Evolutionary conservation across 2,113 vertebrate species (phyloP).

Genomic region (Desmodus rotundus): DNA sequence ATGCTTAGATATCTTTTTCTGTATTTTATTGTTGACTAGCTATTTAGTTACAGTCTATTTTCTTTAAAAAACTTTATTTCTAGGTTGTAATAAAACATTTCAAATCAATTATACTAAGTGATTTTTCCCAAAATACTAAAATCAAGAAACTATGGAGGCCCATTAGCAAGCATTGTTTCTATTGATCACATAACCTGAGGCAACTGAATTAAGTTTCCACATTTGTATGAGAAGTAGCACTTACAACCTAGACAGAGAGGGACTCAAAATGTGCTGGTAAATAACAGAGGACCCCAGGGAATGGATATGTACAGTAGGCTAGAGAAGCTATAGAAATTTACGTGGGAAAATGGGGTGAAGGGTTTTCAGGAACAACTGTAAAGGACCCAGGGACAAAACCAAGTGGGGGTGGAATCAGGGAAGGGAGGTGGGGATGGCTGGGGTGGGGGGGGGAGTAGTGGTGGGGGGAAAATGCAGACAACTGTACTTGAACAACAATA

Average conservation of each 20-base stretch:
- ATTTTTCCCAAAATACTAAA: background rate
- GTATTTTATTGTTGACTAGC: background rate
- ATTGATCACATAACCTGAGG: background rate
- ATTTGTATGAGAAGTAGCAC: background rate
- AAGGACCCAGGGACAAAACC: no score
- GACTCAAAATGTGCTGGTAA: background rate
- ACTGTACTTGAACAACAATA: no score
- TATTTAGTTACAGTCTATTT: background rate
- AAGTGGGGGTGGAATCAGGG: no score
- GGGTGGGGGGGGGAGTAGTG: no score
- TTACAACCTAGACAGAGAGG: background rate
- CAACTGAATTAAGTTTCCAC: background rate
- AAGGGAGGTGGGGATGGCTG: no score
- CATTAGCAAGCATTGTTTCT: background rate
- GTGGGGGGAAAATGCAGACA: no score
- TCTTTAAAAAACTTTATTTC: background rate
- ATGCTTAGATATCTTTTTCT: background rate
- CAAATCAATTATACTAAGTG: background rate
- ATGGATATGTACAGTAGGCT: background rate
- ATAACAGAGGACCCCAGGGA: background rate
- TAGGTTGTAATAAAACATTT: background rate
- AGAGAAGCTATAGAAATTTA: slow-evolving; percentile 3
- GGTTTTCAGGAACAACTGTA: no score
- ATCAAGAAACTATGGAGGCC: background rate
- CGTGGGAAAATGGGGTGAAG: background rate